Evolutionary conservation across 2,888 invertebrate species (phyloP).

Genomic region (Rapana venosa): DNA sequence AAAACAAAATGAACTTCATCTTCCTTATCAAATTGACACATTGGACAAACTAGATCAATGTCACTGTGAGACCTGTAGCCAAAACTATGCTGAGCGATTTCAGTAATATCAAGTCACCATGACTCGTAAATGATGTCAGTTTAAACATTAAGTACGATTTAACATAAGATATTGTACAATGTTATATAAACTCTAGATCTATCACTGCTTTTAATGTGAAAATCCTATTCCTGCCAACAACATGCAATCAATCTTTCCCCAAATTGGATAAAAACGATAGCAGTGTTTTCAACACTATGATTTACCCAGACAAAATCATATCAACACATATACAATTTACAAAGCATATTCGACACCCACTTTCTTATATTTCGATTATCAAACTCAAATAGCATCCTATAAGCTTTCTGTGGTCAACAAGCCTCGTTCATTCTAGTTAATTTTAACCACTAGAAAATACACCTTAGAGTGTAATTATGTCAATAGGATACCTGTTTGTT

Average conservation of each 20-base stretch:
- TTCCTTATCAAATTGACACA: background rate
- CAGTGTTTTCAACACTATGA: no score
- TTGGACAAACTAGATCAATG: background rate
- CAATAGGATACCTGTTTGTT: no score
- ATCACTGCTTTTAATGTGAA: background rate
- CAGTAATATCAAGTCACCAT: background rate
- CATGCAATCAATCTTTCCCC: background rate
- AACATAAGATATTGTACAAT: background rate
- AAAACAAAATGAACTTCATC: background rate
- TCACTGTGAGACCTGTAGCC: background rate
- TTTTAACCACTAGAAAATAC: no score
- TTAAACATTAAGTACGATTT: background rate
- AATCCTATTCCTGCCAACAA: background rate
- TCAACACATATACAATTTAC: no score
- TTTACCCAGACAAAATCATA: no score
- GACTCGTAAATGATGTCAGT: background rate
- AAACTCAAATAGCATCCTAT: no score
- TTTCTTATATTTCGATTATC: no score
- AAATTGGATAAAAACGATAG: background rate
- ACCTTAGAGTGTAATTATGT: no score
- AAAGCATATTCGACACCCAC: no score
- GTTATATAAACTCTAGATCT: background rate
- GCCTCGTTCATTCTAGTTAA: no score
- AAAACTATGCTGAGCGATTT: background rate
- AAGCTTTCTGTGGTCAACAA: no score